Evolutionary conservation across 2,113 vertebrate species (phyloP).

Genomic region (Pandion haliaetus): DNA sequence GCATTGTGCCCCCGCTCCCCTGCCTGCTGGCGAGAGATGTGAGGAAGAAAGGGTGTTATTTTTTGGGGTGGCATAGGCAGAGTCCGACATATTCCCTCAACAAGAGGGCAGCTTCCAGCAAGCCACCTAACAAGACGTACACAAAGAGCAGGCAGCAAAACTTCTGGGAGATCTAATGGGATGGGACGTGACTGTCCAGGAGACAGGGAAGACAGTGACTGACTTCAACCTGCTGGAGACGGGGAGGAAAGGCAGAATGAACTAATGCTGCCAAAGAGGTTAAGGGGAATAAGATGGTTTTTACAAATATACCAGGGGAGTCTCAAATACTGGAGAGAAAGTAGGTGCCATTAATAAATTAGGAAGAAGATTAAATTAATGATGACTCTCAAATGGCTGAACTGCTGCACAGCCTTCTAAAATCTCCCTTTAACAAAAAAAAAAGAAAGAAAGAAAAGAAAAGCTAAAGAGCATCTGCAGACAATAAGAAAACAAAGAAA

Average conservation of each 20-base stretch:
- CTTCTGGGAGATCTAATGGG: background rate
- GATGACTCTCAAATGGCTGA: slow-evolving; percentile 58
- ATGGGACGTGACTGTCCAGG: background rate
- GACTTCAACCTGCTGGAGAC: background rate
- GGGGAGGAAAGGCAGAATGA: background rate
- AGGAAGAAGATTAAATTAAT: slow-evolving; percentile 64
- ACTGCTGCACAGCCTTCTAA: background rate
- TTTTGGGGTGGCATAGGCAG: background rate
- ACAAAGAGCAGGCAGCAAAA: background rate
- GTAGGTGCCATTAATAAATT: slow-evolving; percentile 62
- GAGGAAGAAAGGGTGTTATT: background rate
- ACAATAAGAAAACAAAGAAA: slow-evolving; percentile 12
- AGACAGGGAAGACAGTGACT: background rate
- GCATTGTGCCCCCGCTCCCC: fast-evolving
- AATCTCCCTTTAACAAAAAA: background rate
- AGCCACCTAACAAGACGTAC: background rate
- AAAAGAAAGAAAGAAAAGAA: background rate
- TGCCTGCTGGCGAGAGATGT: fast-evolving
- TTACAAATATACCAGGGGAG: slow-evolving; percentile 39
- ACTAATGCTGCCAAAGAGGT: background rate
- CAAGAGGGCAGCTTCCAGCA: background rate
- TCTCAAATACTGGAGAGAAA: slow-evolving; percentile 32
- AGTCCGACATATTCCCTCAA: background rate
- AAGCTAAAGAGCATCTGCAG: background rate
- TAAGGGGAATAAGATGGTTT: background rate